A percentile compares a stretch with the other conserved stretches of the same genome.
These are phyloP conservation scores for Himalopsyche japonica DNA, from an alignment of 2,888 invertebrate species.

Conservation along the genomic window DNA sequence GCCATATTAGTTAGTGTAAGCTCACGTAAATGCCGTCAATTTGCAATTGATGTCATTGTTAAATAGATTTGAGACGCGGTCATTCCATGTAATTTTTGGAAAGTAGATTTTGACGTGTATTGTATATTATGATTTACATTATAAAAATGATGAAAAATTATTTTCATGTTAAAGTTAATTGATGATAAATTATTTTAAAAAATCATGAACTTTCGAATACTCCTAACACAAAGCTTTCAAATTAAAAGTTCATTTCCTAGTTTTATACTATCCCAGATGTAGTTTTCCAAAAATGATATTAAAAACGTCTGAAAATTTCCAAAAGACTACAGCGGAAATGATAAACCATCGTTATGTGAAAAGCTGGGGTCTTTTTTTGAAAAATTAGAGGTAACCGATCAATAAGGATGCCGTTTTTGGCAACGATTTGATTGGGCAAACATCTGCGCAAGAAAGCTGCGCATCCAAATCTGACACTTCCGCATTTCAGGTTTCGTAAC, in stretches of 20 bases:
- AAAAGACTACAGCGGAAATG: background rate
- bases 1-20: background rate
- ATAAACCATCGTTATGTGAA: constrained; percentile 35
- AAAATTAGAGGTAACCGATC: background rate
- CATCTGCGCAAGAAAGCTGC: background rate
- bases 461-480: background rate
- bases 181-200: too few relatives aligned
- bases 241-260: too few relatives aligned
- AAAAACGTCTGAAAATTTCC: background rate
- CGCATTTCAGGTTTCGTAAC: background rate
- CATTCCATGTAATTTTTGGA: too few relatives aligned
- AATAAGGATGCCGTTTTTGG: background rate
- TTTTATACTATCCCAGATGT: too few relatives aligned
- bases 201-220: too few relatives aligned
- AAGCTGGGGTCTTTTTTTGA: background rate
- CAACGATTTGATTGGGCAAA: background rate
- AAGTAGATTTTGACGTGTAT: too few relatives aligned
- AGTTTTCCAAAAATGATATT: too few relatives aligned
- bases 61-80: too few relatives aligned
- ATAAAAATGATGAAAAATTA: too few relatives aligned
- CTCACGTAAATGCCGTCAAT: background rate
- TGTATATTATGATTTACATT: too few relatives aligned
- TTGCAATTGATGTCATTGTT: background rate
- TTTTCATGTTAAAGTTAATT: too few relatives aligned
- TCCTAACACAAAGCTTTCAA: too few relatives aligned